Evolutionary conservation across 1,140 invertebrate species (phyloP).

Genomic region (Drosophila sproati): DNA sequence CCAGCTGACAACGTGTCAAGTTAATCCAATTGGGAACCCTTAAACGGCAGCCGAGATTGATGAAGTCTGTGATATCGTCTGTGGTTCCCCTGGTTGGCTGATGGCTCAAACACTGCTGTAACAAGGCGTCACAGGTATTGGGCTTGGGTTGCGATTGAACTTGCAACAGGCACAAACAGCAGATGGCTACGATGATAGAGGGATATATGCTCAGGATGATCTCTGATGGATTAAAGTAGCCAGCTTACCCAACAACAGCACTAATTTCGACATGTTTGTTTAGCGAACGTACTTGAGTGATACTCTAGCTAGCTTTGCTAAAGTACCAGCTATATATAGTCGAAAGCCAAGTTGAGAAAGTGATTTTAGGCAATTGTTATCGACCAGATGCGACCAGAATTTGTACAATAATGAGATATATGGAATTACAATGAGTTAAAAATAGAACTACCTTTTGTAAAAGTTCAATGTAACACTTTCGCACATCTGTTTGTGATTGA

Average conservation of each 20-base stretch:
- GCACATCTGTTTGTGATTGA: slow-evolving; percentile 2
- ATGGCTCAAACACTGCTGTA: slow-evolving; percentile 8
- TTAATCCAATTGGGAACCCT: slow-evolving; percentile 17
- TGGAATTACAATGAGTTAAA: too few relatives aligned
- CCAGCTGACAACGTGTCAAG: slow-evolving; percentile 52
- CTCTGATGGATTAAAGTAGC: neutral
- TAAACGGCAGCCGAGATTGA: slow-evolving; percentile 40
- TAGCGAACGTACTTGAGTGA: neutral
- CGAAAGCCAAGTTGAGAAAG: slow-evolving; percentile 5
- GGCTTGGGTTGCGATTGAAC: slow-evolving; percentile 33
- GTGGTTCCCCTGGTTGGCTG: slow-evolving; percentile 19
- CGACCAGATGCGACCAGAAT: neutral
- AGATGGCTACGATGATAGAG: slow-evolving; percentile 25
- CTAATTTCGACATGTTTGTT: slow-evolving; percentile 53
- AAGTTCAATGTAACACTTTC: neutral
- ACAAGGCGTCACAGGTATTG: slow-evolving; percentile 17
- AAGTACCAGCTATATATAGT: slow-evolving; percentile 28
- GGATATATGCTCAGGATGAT: neutral
- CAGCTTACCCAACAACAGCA: slow-evolving; percentile 54
- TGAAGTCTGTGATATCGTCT: slow-evolving; percentile 31
- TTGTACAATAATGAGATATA: too few relatives aligned
- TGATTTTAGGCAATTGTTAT: slow-evolving; percentile 6
- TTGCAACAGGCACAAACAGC: slow-evolving; percentile 42
- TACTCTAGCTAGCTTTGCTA: neutral
- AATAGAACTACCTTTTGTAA: neutral